A percentile compares a stretch with the other conserved stretches of the same genome.
phyloP scores from a whole-genome alignment of 2,113 vertebrate species.

The Semnopithecus entellus region DNA sequence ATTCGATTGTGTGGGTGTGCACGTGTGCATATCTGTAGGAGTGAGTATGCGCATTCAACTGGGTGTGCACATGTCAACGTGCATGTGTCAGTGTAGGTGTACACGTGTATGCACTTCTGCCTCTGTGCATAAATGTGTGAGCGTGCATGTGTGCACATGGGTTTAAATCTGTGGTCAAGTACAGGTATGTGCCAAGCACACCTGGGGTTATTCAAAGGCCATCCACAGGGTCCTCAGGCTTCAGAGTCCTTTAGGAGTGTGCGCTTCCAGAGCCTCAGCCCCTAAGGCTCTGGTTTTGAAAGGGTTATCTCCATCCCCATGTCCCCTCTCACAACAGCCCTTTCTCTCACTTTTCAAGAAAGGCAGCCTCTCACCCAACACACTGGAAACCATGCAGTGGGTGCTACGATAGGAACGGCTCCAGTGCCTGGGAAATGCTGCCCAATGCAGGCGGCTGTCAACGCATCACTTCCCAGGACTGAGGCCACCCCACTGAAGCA shows the following conservation, averaged over 20 bases:
- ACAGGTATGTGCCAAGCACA: accelerated
- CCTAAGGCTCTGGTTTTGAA: not conserved
- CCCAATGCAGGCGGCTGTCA: not conserved
- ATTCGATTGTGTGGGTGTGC: no score
- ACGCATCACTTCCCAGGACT: not conserved
- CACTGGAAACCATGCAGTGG: accelerated
- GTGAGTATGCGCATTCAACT: no score
- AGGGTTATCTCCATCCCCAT: accelerated
- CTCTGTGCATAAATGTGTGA: no score
- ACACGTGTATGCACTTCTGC: not conserved
- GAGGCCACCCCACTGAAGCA: accelerated
- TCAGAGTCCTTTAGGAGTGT: not conserved
- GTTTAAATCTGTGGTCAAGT: not conserved
- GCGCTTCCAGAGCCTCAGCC: not conserved
- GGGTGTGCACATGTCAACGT: no score
- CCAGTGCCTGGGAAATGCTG: no score
- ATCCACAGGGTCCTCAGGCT: no score
- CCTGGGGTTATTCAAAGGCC: not conserved
- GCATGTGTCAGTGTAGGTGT: no score
- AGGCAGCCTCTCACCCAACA: not conserved
- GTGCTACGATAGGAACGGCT: no score
- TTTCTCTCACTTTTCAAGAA: not conserved
- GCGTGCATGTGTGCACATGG: not conserved
- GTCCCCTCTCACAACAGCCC: not conserved
- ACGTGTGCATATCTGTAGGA: no score